Base-by-base conservation (phyloP, 1,140 invertebrate species). In the Protaetia brevitarsis region DNA sequence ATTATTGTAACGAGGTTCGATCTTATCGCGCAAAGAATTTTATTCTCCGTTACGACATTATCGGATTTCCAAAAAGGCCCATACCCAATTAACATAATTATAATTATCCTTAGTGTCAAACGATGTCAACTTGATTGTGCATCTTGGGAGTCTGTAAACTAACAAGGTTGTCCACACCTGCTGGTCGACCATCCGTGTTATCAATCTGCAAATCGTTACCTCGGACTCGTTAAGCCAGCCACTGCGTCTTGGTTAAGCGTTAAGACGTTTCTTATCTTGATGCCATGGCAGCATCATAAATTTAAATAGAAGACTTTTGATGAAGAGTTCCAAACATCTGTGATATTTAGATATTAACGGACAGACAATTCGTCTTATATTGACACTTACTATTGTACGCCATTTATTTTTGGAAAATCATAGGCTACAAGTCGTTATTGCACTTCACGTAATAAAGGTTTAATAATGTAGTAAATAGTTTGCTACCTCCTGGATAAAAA, bases 151-250 rank as follows among this genome's bases (percentile, higher is more conserved):
- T 65, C 41, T 51, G 41, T 51, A 31, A 65, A 64, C 68, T 66
- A 69, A 66, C 68, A 66, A 69, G 68, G 59, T 62, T 69, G 68
- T 69, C 65, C 68, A 69, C 68, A 69, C 68, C 68, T 69, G 68
- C 64, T 66, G 64, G 41, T 51, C 41, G 16, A 51, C 41, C 41
- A 51, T 51, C 56, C 61, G 59, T 45, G 45, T 69, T 69, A 69
- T 69, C 65, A 69, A 69, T 69, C 68, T 59, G 62, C 65, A 66
- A 69, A 51, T 69, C 65, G 62, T 69, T 61, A 69, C 45, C 31
- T 59, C 56, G 51, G 41, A 59, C 64, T 65, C 29, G 64, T 65
- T 65, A 65, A 65, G 11, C 56, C 29, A 56, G 34, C 27, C 64
- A 65, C 30, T 65, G 64, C 11, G 36, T 56, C 41, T 51, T 59